Evolutionary conservation across 2,113 vertebrate species (phyloP), one percentile per base, ranked within the genome.

Genomic region (Kryptolebias marmoratus): DNA sequence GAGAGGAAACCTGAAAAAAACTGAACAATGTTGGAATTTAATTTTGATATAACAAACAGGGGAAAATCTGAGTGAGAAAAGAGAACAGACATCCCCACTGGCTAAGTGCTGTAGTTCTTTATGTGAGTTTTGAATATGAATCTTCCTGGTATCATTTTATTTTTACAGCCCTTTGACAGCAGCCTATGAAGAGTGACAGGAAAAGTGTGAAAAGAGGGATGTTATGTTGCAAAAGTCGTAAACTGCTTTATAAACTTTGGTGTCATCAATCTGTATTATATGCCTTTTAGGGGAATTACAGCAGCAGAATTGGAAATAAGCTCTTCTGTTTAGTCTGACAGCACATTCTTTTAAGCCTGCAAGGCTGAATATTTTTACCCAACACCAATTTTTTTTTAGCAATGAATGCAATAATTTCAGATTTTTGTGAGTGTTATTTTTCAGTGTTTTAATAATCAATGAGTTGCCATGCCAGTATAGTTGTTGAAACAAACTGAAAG

Each of bases 261-360:
- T 73, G 68, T 75, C 72, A 86, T 84, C 73, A 78, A 68, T 86
- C 71, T 88, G 53, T 63, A 77, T 86, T 75, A 80, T 64, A 57
- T 72, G 57, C 64, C 61, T 75, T 72, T 86, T 65, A 77, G 59
- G 30, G 69, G 68, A 73, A 68, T 73, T 77, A 55, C 42, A 59
- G 64, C 53, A 59, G 47, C 67, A 31, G 48, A 56, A 67, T 50
- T 11, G 30, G 13, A 47, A 50, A 67, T 61, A 73, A 56, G n/a
- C 9, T 32, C 64, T 73, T 42, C 57, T 73, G 64, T 75, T 80
- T 60, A 63, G 64, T 75, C 52, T 79, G 62, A 60, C 63, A 68
- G 64, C 72, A 74, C 47, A 68, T 76, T 79, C 54, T 58, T 62
- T 64, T 56, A 64, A 70, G 52, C 32, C 68, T 78, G 65, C 56